Percentiles rank a stretch among this genome's conserved stretches.
Evolutionary conservation across 1,140 invertebrate genomes (phyloP).

Genomic region (Lordiphosa collinella): DNA sequence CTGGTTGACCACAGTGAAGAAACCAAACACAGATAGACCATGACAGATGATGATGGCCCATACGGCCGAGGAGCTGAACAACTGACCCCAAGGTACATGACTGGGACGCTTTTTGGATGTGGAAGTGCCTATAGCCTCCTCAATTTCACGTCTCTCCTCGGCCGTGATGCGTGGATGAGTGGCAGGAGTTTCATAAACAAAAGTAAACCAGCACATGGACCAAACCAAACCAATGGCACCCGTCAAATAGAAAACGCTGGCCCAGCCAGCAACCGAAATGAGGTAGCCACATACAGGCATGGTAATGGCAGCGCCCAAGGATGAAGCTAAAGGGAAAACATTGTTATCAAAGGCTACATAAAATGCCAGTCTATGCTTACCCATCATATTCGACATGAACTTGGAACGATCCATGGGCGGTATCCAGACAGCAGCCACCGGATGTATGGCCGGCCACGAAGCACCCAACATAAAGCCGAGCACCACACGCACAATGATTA

Average conservation of each 20-base stretch:
- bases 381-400: conserved; percentile 93
- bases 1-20: conserved; percentile 96
- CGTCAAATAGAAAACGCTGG: conserved; percentile 91
- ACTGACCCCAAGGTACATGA: conserved; percentile 88
- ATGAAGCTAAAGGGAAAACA: conserved; percentile 82
- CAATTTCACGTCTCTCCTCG: conserved; percentile 90
- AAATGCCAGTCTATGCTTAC: conserved; percentile 79
- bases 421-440: conserved; percentile 94
- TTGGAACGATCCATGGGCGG: conserved; percentile 93
- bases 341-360: background rate
- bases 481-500: conserved; percentile 84
- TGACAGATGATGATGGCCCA: conserved; percentile 96
- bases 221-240: conserved; percentile 89
- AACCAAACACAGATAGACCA: conserved; percentile 95
- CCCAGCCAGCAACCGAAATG: conserved; percentile 89
- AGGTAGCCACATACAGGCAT: conserved; percentile 90
- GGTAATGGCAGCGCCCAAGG: conserved; percentile 90
- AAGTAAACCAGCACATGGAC: conserved; percentile 90
- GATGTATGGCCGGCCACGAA: conserved; percentile 94
- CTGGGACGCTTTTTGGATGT: conserved; percentile 82
- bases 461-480: conserved; percentile 90
- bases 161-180: conserved; percentile 91
- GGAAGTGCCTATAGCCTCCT: conserved; percentile 85
- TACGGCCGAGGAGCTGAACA: conserved; percentile 91
- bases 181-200: conserved; percentile 92